Base-by-base conservation (phyloP, 2,113 vertebrate genomes). In the Pyxicephalus adspersus region DNA sequence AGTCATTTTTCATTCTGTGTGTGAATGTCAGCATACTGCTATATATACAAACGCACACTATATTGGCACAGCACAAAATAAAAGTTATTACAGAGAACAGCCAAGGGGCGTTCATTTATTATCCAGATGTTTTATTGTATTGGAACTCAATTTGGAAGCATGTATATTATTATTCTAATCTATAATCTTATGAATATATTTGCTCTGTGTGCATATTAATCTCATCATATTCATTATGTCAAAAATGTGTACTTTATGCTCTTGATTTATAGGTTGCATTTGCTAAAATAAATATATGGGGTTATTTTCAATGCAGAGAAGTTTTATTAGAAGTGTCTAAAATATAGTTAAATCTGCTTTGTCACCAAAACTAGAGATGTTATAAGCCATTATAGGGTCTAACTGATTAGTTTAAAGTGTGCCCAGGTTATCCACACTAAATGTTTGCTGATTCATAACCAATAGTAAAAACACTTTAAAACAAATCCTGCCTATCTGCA, bases 41-140 rank as follows among this genome's bases (percentile, higher is more conserved):
- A 25, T 81, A 54, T 64, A 64, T 29, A 38, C 52, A 45, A 64
- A 74, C 73, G 64, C 64, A 73, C n/a, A 74, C 20, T 28, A 52
- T 66, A 63, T 75, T 52, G 38, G 71, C 50, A 26, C 52, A 28
- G 79, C 26, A 57, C 79, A 81, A 38, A 55, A 74, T 74, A 81
- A 34, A 74, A 81, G 26, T 81, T 81, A 81, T 81, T 66, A 55
- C 25, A 74, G 58, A 75, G 63, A 50, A 81, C 80, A 75, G 80
- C 80, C 80, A 81, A 75, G 29, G 71, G 80, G 80, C 6, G 63
- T 65, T 55, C 57, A 75, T 81, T 66, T 63, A 81, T 81, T 75
- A 81, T 65, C 80, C 80, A 81, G 70, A 81, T 81, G 63, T 81
- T 81, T 81, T 74, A 66, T 81, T 81, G 79, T 73, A 75, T 73